Percentiles rank a stretch among this genome's conserved stretches.
Conservation (phyloP, 37 sponge, comb jelly and placozoan genomes). For the Corticium candelabrum region DNA sequence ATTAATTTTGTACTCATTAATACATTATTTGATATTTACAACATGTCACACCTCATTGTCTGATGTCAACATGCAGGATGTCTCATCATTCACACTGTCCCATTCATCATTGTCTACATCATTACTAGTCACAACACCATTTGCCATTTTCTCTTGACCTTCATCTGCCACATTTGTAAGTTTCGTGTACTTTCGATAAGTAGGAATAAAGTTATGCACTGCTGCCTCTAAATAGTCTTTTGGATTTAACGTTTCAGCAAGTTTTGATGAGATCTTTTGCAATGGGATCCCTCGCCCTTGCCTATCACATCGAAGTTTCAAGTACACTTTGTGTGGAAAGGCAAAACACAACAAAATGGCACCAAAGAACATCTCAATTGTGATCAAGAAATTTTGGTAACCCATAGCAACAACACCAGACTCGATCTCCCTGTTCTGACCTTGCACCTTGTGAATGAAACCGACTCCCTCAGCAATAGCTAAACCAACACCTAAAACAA, state of each 20-base stretch:
- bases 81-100: neutral
- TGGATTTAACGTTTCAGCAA: conserved; percentile 89
- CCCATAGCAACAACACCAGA: conserved; percentile 3
- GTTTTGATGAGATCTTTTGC: conserved; percentile 57
- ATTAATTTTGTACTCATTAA: no score
- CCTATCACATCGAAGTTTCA: conserved; percentile 37
- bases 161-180: no score
- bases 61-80: neutral
- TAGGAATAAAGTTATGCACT: conserved; percentile 91
- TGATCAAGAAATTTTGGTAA: conserved; percentile 88
- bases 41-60: neutral
- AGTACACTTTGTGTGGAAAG: conserved; percentile 75
- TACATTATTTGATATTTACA: no score
- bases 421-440: conserved; percentile 16
- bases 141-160: no score
- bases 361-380: conserved; percentile 90
- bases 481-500: conserved; percentile 5
- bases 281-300: conserved; percentile 62
- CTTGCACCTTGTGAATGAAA: conserved; percentile 19
- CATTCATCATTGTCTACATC: no score
- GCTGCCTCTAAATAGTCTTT: conserved; percentile 87
- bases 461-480: conserved; percentile 5
- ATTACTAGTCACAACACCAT: no score
- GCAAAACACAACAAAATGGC: conserved; percentile 77
- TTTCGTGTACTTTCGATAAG: conserved; percentile 84